A percentile compares a stretch with the other conserved stretches of the same genome.
phyloP scores from a whole-genome alignment of 2,797 vertebrate species.

The Melanotaenia pygmaea region DNA sequence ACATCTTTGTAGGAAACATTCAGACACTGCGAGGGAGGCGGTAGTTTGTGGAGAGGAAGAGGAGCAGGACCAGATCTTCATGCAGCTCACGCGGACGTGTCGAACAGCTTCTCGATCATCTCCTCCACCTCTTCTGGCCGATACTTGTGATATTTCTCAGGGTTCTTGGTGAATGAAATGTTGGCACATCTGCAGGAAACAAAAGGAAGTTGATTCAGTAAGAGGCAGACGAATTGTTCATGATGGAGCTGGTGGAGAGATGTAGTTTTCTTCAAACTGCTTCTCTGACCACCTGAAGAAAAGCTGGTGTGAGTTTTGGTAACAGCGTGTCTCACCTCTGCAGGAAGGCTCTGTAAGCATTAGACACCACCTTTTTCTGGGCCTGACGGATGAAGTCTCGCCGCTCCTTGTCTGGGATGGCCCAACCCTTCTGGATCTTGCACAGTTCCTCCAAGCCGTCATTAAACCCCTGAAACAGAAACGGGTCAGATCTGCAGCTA shows the following conservation, averaged over 20 bases:
- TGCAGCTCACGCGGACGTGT: constrained; percentile 90
- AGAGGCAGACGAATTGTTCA: too few species aligned
- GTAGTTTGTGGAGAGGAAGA: neutral
- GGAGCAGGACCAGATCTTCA: neutral
- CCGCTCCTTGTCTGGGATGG: constrained; percentile 95
- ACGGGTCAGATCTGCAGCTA: neutral
- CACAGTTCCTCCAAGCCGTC: constrained; percentile 96
- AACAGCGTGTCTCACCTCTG: constrained; percentile 81
- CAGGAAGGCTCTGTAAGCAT: constrained; percentile 90
- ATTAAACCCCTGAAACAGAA: constrained; percentile 90
- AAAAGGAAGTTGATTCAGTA: too few species aligned
- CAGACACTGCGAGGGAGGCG: constrained; percentile 2
- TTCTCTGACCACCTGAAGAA: too few species aligned
- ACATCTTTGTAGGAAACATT: constrained; percentile 63
- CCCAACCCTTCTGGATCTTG: constrained; percentile 98
- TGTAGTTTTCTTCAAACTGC: too few species aligned
- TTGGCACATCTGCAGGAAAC: constrained; percentile 85
- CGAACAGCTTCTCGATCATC: constrained; percentile 96
- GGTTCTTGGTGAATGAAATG: constrained; percentile 97
- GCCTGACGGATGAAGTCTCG: constrained; percentile 90
- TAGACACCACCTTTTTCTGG: constrained; percentile 91
- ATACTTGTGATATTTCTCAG: constrained; percentile 96
- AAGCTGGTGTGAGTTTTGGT: too few species aligned
- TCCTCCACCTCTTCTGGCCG: constrained; percentile 93
- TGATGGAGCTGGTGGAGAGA: too few species aligned